A percentile compares a stretch with the other conserved stretches of the same genome.
Conservation (phyloP, 1,140 invertebrate species). For the Drosophila kanapiae region DNA sequence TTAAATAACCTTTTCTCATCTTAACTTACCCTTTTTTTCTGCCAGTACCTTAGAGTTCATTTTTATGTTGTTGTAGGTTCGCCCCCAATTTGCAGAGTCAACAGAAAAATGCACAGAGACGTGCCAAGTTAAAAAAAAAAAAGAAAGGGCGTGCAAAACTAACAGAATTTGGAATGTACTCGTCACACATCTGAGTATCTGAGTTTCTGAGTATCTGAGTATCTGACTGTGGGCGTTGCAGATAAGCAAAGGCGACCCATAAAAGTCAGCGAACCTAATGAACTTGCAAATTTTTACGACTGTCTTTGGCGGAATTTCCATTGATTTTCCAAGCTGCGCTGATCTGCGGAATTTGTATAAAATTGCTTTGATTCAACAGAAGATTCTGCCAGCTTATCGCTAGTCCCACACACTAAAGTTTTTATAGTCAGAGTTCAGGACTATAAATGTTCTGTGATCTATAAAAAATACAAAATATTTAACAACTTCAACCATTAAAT, state of each 20-base stretch:
- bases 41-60: neutral
- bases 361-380: slow-evolving; percentile 19
- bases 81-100: slow-evolving; percentile 59
- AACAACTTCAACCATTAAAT: neutral
- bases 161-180: neutral
- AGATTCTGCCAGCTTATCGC: slow-evolving; percentile 17
- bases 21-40: neutral
- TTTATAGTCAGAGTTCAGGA: slow-evolving; percentile 6
- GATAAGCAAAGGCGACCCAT: slow-evolving; percentile 23
- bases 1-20: no score
- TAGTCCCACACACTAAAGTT: neutral
- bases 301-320: slow-evolving; percentile 18
- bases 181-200: slow-evolving; percentile 11
- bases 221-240: slow-evolving; percentile 15
- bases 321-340: slow-evolving; percentile 13
- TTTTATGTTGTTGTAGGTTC: neutral
- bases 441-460: neutral
- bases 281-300: slow-evolving; percentile 41
- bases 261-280: slow-evolving; percentile 21
- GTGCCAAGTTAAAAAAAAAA: slow-evolving; percentile 33
- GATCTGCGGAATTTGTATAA: slow-evolving; percentile 1
- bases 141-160: neutral
- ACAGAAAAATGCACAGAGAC: slow-evolving; percentile 54
- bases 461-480: neutral
- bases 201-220: neutral